These are phyloP conservation scores for Lampris megalopsis DNA, from an alignment of 2,113 vertebrate species.

Conservation along the genomic window DNA sequence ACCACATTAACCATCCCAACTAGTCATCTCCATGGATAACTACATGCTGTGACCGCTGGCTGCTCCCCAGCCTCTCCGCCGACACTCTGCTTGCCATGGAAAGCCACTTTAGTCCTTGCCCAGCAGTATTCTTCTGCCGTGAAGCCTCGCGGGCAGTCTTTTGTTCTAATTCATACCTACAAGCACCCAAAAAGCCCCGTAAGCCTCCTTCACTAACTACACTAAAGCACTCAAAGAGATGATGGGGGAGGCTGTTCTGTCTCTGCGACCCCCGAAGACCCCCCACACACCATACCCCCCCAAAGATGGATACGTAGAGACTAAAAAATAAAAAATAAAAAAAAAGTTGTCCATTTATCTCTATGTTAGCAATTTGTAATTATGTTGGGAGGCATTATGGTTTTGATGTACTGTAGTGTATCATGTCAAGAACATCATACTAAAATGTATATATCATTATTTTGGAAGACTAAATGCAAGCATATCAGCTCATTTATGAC, in stretches of 20 bases:
- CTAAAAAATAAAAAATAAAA: conserved; percentile 60
- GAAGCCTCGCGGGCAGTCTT: conserved; percentile 46
- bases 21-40: conserved; percentile 60
- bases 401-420: conserved; percentile 63
- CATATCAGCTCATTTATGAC: conserved; percentile 72
- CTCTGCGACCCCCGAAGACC: conserved; percentile 51
- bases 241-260: conserved; percentile 58
- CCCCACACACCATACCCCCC: conserved; percentile 16
- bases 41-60: conserved; percentile 66
- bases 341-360: conserved; percentile 70
- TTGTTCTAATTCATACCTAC: conserved; percentile 47
- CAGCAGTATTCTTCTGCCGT: conserved; percentile 45
- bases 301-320: conserved; percentile 73
- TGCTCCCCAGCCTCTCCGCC: conserved; percentile 55
- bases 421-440: conserved; percentile 69
- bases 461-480: conserved; percentile 66
- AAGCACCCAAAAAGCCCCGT: conserved; percentile 58
- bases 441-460: conserved; percentile 53
- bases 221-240: conserved; percentile 84
- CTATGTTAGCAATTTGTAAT: conserved; percentile 66
- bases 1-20: conserved; percentile 49
- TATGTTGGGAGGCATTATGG: conserved; percentile 46
- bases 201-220: conserved; percentile 78
- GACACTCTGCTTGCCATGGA: conserved; percentile 41
- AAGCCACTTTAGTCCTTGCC: conserved; percentile 49